Evolutionary conservation across 1,140 invertebrate species (phyloP).

Genomic region (Lasaia peninsularis): DNA sequence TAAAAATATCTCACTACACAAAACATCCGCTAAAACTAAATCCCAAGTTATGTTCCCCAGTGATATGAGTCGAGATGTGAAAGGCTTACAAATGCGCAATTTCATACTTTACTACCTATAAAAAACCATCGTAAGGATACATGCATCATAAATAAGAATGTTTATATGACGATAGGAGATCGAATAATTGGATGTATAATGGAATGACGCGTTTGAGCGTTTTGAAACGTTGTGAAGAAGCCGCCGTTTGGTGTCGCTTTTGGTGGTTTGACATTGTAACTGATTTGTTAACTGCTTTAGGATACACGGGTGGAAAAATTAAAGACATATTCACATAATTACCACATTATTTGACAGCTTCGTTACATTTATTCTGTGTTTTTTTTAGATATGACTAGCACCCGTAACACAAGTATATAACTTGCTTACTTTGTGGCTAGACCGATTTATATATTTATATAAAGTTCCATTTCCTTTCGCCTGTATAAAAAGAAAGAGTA

Average conservation of each 20-base stretch:
- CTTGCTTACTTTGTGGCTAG: too few species aligned
- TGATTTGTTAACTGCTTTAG: too few species aligned
- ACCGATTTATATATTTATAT: too few species aligned
- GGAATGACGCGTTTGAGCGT: not conserved
- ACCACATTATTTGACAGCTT: too few species aligned
- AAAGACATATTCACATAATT: too few species aligned
- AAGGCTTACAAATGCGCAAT: constrained; percentile 11
- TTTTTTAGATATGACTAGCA: too few species aligned
- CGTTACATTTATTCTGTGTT: too few species aligned
- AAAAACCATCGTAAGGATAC: constrained; percentile 7
- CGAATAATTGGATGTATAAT: constrained; percentile 7
- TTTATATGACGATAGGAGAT: constrained; percentile 6
- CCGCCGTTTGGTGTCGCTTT: not conserved
- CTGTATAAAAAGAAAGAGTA: too few species aligned
- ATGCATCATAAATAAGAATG: constrained; percentile 8
- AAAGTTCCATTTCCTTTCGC: too few species aligned
- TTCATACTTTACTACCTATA: constrained; percentile 10
- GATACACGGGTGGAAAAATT: too few species aligned
- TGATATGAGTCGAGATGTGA: constrained; percentile 9
- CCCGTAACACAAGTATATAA: too few species aligned
- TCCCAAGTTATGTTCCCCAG: not conserved
- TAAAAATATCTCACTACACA: constrained; percentile 6
- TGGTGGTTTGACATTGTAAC: constrained; percentile 2
- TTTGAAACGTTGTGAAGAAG: not conserved
- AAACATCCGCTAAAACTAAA: constrained; percentile 5